Evolutionary conservation across 2,797 vertebrate genomes (phyloP).

Genomic region (Acipenser oxyrinchus): DNA sequence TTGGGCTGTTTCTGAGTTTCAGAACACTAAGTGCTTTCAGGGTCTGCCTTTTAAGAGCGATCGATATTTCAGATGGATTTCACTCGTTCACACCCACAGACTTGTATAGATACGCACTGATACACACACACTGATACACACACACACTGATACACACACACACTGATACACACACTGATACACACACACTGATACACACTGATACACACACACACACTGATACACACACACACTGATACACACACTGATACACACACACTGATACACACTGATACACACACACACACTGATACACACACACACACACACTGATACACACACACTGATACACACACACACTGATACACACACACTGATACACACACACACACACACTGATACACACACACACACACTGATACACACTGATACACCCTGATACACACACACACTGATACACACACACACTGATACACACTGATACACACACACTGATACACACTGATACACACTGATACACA

Average conservation of each 20-base stretch:
- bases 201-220: not conserved
- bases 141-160: not conserved
- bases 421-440: too few relatives aligned
- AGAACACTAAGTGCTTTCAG: slow-evolving; percentile 55
- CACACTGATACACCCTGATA: too few relatives aligned
- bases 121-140: not conserved
- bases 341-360: too few relatives aligned
- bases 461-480: too few relatives aligned
- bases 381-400: too few relatives aligned
- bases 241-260: too few relatives aligned
- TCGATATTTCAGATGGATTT: slow-evolving; percentile 3
- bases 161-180: not conserved
- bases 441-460: too few relatives aligned
- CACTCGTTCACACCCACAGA: not conserved
- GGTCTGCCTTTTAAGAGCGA: slow-evolving; percentile 3
- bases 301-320: not conserved
- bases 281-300: too few relatives aligned
- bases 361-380: too few relatives aligned
- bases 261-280: not conserved
- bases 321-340: not conserved
- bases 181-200: not conserved
- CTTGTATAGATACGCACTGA: not conserved
- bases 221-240: too few relatives aligned
- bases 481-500: too few relatives aligned
- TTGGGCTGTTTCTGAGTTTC: slow-evolving; percentile 57